phyloP scores from a whole-genome alignment of 2,113 vertebrate species.

The Sclerurus mexicanus region DNA sequence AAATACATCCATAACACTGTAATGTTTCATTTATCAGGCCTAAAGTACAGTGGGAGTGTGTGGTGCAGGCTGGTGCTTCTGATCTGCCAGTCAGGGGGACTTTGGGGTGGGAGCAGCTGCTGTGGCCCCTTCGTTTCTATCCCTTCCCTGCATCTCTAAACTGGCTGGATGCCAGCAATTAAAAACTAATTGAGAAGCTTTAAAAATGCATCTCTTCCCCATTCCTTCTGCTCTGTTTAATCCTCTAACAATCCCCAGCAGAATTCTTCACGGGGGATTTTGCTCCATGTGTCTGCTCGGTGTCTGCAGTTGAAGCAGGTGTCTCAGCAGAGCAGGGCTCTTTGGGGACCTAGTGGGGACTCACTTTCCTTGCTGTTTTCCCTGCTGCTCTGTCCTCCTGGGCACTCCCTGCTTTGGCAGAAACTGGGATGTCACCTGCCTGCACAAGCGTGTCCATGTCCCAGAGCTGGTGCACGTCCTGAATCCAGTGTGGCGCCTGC shows the following conservation, averaged over 20 bases:
- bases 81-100: accelerated
- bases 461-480: not conserved
- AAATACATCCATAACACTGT: not conserved
- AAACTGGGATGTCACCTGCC: not conserved
- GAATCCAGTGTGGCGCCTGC: not conserved
- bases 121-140: not conserved
- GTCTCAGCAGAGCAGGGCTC: not conserved
- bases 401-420: not conserved
- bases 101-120: not conserved
- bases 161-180: slow-evolving; percentile 14
- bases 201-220: slow-evolving; percentile 23
- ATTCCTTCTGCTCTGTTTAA: slow-evolving; percentile 53
- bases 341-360: not conserved
- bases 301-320: not conserved
- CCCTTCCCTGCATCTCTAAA: not conserved
- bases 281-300: not conserved
- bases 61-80: not conserved
- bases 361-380: not conserved
- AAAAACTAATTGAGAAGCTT: slow-evolving; percentile 36
- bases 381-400: not conserved
- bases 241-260: not conserved
- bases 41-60: not conserved
- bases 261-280: not conserved
- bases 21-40: not conserved
- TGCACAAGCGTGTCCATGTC: not conserved